Conservation (phyloP, 2,888 invertebrate genomes). For the Drosophila stalkeri region DNA sequence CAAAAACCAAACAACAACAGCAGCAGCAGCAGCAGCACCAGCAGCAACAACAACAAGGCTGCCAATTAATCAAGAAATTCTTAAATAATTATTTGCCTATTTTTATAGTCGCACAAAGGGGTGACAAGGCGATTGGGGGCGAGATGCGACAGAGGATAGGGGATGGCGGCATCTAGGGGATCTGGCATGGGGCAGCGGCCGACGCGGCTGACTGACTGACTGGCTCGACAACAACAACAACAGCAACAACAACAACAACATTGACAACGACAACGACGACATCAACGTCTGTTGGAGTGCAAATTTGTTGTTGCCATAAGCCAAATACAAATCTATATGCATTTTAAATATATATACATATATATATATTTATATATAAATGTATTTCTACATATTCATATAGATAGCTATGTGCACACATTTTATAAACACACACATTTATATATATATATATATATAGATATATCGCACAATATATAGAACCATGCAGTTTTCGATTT, state of each 20-base stretch:
- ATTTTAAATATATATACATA: slow-evolving; percentile 27
- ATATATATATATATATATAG: slow-evolving; percentile 11
- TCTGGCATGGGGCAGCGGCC: slow-evolving; percentile 63
- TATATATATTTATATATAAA: slow-evolving; percentile 9
- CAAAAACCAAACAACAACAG: slow-evolving; percentile 23
- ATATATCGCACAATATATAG: slow-evolving; percentile 38
- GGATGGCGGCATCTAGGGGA: slow-evolving; percentile 9
- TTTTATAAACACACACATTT: neutral
- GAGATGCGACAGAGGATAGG: neutral
- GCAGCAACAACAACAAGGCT: slow-evolving; percentile 59
- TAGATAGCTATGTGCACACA: slow-evolving; percentile 17
- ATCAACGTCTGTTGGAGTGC: slow-evolving; percentile 68
- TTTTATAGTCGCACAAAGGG: slow-evolving; percentile 71
- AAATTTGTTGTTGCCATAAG: slow-evolving; percentile 70
- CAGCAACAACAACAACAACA: slow-evolving; percentile 18
- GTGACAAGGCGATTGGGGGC: slow-evolving; percentile 10
- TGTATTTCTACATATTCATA: slow-evolving; percentile 21
- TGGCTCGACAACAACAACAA: slow-evolving; percentile 62
- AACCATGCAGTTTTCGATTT: slow-evolving; percentile 74
- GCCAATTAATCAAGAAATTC: slow-evolving; percentile 85
- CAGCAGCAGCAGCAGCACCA: slow-evolving; percentile 33
- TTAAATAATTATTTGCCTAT: slow-evolving; percentile 84
- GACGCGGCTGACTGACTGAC: slow-evolving; percentile 77
- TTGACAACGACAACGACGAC: slow-evolving; percentile 40
- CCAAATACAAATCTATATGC: slow-evolving; percentile 61